A percentile compares a stretch with the other conserved stretches of the same genome.
These are phyloP conservation scores for Nymphalis polychloros DNA, from an alignment of 2,888 invertebrate genomes.

Conservation along the genomic window DNA sequence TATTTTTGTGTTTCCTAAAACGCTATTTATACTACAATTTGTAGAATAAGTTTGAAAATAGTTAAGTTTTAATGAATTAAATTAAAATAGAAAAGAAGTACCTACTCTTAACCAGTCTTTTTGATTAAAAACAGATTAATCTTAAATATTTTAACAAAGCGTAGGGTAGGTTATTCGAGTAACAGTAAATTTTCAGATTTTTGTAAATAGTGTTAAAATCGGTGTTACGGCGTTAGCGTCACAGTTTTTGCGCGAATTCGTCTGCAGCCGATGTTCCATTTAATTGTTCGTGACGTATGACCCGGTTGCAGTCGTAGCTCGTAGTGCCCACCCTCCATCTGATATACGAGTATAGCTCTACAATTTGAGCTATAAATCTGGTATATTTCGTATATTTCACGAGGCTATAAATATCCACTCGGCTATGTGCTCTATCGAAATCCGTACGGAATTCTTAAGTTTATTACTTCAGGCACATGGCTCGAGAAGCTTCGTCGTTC, in stretches of 20 bases:
- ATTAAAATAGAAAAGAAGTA: too few relatives aligned
- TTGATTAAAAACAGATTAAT: too few relatives aligned
- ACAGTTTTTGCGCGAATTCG: slow-evolving; percentile 12
- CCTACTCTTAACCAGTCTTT: too few relatives aligned
- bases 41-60: too few relatives aligned
- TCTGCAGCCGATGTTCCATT: slow-evolving; percentile 24
- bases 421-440: background rate
- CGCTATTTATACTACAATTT: too few relatives aligned
- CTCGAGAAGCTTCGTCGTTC: background rate
- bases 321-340: slow-evolving; percentile 3
- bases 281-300: slow-evolving; percentile 27
- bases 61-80: too few relatives aligned
- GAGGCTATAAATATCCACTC: slow-evolving; percentile 2
- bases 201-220: slow-evolving; percentile 14
- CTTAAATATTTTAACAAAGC: too few relatives aligned
- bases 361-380: background rate
- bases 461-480: background rate
- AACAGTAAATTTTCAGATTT: background rate
- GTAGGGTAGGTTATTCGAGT: too few relatives aligned
- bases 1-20: too few relatives aligned
- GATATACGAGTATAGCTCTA: background rate
- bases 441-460: slow-evolving; percentile 3
- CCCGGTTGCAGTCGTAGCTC: slow-evolving; percentile 8
- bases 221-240: slow-evolving; percentile 24
- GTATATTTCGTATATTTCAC: slow-evolving; percentile 1